A percentile compares a stretch with the other conserved stretches of the same genome.
Conservation (phyloP, 2,888 invertebrate genomes). For the Caenorhabditis sp. region DNA sequence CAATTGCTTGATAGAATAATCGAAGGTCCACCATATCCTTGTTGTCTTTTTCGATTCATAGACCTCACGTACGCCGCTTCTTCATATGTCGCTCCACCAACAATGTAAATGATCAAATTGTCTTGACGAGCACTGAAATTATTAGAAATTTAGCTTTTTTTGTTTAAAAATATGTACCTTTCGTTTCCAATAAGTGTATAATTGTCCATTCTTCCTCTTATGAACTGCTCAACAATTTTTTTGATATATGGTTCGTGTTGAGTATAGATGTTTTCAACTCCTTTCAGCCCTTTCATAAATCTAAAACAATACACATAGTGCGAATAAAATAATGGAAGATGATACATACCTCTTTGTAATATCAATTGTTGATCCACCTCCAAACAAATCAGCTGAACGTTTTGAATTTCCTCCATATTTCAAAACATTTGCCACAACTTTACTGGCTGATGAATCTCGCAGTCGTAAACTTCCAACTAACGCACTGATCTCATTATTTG, state of each 20-base stretch:
- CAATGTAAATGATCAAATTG: constrained; percentile 93
- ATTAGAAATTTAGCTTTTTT: too few species aligned
- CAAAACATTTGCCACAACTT: constrained; percentile 51
- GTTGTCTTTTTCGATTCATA: constrained; percentile 40
- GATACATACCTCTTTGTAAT: constrained; percentile 84
- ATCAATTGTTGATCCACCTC: constrained; percentile 83
- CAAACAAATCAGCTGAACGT: constrained; percentile 83
- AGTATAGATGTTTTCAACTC: constrained; percentile 98
- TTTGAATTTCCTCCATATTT: constrained; percentile 80
- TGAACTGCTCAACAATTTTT: constrained; percentile 83
- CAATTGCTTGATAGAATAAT: constrained; percentile 58
- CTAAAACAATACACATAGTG: constrained; percentile 21
- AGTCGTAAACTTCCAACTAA: constrained; percentile 80
- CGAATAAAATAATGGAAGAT: constrained; percentile 2
- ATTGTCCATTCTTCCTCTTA: constrained; percentile 78
- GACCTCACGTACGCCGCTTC: constrained; percentile 48
- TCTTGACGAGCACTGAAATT: constrained; percentile 80
- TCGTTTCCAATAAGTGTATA: constrained; percentile 56
- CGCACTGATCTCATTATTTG: constrained; percentile 82
- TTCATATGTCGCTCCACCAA: constrained; percentile 87
- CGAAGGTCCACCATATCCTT: constrained; percentile 45
- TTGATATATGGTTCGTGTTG: constrained; percentile 91
- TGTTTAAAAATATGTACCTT: constrained; percentile 7
- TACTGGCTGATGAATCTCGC: constrained; percentile 20
- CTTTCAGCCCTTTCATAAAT: constrained; percentile 77